Evolutionary conservation across 2,888 invertebrate species (phyloP).

Genomic region (Imbricaverruca yamaguchii): DNA sequence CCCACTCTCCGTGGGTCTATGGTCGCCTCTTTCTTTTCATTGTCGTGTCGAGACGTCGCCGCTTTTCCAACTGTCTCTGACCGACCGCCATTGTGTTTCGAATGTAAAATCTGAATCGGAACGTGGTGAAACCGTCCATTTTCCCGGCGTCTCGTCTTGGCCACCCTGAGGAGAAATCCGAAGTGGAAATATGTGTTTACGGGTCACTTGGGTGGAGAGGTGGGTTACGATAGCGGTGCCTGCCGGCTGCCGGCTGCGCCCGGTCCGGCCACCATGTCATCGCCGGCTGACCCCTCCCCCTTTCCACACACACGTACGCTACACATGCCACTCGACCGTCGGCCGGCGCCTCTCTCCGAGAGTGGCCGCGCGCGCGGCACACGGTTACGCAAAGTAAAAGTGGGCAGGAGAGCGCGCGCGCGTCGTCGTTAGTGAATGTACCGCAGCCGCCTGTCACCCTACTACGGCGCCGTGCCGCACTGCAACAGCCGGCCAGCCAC

Average conservation of each 20-base stretch:
- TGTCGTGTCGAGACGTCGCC: not conserved
- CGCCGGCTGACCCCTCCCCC: too few species aligned
- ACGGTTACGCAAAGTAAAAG: conserved; percentile 17
- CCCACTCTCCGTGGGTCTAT: not conserved
- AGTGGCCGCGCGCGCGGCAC: not conserved
- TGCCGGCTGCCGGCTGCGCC: not conserved
- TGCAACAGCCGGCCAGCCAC: not conserved
- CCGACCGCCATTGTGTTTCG: not conserved
- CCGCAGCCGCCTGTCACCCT: not conserved
- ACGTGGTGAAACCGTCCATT: conserved; percentile 3
- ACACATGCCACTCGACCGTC: not conserved
- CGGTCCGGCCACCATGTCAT: not conserved
- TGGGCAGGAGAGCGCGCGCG: conserved; percentile 10
- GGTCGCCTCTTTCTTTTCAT: not conserved
- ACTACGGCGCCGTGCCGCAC: too few species aligned
- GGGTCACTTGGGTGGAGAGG: not conserved
- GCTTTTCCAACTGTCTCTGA: not conserved
- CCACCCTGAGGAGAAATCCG: not conserved
- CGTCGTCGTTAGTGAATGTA: not conserved
- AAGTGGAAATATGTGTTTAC: not conserved
- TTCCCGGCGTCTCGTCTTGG: not conserved
- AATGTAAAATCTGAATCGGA: conserved; percentile 4
- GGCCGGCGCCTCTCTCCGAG: not conserved
- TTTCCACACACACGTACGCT: too few species aligned
- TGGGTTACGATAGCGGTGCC: not conserved